Percentiles rank a stretch among this genome's conserved stretches.
Evolutionary conservation across 2,113 vertebrate genomes (phyloP).

Genomic region (Planiliza haematocheilus): DNA sequence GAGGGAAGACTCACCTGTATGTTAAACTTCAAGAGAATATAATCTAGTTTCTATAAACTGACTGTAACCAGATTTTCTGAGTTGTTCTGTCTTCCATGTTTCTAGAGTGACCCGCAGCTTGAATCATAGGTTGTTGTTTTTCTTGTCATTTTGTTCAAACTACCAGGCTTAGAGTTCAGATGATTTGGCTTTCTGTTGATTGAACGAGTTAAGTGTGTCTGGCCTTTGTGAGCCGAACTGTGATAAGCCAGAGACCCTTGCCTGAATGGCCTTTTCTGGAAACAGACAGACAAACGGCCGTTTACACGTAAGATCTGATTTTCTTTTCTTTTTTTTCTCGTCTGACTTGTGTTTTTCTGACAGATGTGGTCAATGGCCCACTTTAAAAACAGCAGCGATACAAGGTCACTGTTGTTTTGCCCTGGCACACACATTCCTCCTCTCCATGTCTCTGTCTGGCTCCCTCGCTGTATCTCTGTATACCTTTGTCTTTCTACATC

Average conservation of each 20-base stretch:
- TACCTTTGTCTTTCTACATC: slow-evolving; percentile 30
- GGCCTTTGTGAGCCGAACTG: slow-evolving; percentile 48
- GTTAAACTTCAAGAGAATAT: slow-evolving; percentile 26
- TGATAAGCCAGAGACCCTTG: slow-evolving; percentile 54
- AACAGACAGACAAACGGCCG: slow-evolving; percentile 45
- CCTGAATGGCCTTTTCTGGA: slow-evolving; percentile 54
- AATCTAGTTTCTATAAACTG: slow-evolving; percentile 29
- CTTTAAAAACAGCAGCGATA: slow-evolving; percentile 65
- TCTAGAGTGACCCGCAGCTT: slow-evolving; percentile 2
- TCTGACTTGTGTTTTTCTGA: slow-evolving; percentile 42
- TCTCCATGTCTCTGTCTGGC: slow-evolving; percentile 35
- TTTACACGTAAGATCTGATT: slow-evolving; percentile 50
- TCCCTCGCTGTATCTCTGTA: slow-evolving; percentile 25
- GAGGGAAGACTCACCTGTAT: slow-evolving; percentile 44
- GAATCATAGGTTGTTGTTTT: slow-evolving; percentile 9
- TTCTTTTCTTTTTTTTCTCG: slow-evolving; percentile 23
- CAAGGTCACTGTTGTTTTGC: slow-evolving; percentile 75
- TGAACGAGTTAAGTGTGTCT: slow-evolving; percentile 49
- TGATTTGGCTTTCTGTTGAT: slow-evolving; percentile 43
- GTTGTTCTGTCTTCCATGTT: not conserved
- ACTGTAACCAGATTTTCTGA: not conserved
- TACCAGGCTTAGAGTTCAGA: slow-evolving; percentile 30
- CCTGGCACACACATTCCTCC: slow-evolving; percentile 21
- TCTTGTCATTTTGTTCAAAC: slow-evolving; percentile 25
- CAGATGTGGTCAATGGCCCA: slow-evolving; percentile 66